Evolutionary conservation across 92 coral and sea anemone genomes (phyloP).

Genomic region (Siderastrea siderea): DNA sequence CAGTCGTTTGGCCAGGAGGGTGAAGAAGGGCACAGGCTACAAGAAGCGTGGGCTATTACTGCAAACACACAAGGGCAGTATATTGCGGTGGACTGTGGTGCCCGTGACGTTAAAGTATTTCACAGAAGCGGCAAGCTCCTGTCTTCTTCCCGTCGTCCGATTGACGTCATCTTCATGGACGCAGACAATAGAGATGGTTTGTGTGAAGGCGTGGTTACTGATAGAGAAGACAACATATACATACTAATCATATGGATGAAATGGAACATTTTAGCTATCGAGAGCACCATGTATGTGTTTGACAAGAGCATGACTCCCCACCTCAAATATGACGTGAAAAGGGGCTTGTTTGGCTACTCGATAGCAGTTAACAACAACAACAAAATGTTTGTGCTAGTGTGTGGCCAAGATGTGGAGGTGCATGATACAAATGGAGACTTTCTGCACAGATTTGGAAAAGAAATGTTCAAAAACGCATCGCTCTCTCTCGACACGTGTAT

Average conservation of each 20-base stretch:
- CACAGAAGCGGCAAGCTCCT: not conserved
- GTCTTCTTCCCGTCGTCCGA: not conserved
- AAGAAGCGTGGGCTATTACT: not conserved
- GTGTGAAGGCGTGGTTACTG: slow-evolving; percentile 14
- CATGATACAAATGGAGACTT: slow-evolving; percentile 6
- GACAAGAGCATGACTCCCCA: not conserved
- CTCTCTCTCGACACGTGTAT: not conserved
- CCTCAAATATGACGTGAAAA: not conserved
- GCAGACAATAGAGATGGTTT: too few species aligned
- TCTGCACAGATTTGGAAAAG: slow-evolving; percentile 18
- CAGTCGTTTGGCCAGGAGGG: not conserved
- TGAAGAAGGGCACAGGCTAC: not conserved
- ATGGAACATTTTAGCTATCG: not conserved
- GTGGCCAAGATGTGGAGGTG: slow-evolving; percentile 11
- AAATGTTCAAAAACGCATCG: not conserved
- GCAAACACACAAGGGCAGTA: not conserved
- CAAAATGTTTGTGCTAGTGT: not conserved
- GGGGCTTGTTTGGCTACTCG: not conserved
- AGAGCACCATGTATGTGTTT: not conserved
- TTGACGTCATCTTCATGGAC: too few species aligned
- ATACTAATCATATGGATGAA: not conserved
- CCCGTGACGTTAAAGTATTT: not conserved
- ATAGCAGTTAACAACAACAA: not conserved
- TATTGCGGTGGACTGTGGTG: not conserved
- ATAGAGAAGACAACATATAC: slow-evolving; percentile 33